A percentile compares a stretch with the other conserved stretches of the same genome.
These are phyloP conservation scores for Sparus aurata DNA, from an alignment of 2,797 vertebrate genomes.

Conservation along the genomic window DNA sequence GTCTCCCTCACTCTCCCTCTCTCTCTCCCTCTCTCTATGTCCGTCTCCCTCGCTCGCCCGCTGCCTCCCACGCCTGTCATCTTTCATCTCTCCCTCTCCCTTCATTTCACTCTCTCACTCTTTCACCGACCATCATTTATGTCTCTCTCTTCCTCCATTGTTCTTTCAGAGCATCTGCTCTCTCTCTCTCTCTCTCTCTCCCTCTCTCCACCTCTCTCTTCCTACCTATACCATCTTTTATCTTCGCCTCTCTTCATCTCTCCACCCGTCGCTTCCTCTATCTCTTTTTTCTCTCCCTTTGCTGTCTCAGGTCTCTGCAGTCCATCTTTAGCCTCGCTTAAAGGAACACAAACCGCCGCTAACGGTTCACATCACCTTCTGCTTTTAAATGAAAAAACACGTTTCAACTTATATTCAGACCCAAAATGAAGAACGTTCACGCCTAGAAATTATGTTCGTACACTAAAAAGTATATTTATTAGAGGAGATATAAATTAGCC, in stretches of 20 bases:
- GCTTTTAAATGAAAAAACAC: neutral
- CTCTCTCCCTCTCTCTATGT: constrained; percentile 29
- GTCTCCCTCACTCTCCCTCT: constrained; percentile 14
- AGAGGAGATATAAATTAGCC: no score
- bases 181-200: constrained; percentile 43
- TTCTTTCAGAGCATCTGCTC: constrained; percentile 73
- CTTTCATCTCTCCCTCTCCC: constrained; percentile 74
- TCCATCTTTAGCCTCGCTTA: constrained; percentile 64
- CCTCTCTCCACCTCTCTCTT: constrained; percentile 24
- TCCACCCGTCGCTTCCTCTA: constrained; percentile 16
- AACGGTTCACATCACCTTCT: constrained; percentile 1
- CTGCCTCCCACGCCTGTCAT: constrained; percentile 77
- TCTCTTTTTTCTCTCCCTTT: constrained; percentile 14
- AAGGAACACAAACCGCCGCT: constrained; percentile 48
- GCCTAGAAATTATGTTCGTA: no score
- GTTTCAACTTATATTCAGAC: neutral
- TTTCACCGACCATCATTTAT: constrained; percentile 73
- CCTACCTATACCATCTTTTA: constrained; percentile 64
- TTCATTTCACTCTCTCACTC: constrained; percentile 67
- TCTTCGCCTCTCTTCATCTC: constrained; percentile 53
- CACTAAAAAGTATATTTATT: no score
- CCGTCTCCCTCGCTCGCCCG: constrained; percentile 48
- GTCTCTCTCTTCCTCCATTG: constrained; percentile 72
- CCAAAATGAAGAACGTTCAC: no score
- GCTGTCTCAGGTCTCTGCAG: constrained; percentile 51